A percentile compares a stretch with the other conserved stretches of the same genome.
phyloP scores from a whole-genome alignment of 2,113 vertebrate species.

The Zosterops borbonicus region DNA sequence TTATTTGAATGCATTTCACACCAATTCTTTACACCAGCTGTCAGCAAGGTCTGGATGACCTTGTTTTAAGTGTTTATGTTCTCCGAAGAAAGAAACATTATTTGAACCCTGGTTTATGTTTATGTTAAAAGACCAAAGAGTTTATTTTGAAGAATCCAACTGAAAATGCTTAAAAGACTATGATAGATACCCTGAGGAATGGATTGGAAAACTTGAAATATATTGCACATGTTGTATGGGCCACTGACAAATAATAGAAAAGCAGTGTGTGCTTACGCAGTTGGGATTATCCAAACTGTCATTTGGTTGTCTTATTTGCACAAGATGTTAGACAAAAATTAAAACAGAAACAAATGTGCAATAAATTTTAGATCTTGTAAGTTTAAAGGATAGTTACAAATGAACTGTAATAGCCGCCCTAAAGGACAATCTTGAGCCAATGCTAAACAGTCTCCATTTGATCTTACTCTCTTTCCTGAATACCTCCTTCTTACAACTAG shows the following conservation, averaged over 20 bases:
- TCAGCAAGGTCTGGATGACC: constrained; percentile 23
- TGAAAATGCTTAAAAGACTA: background rate
- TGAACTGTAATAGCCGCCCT: background rate
- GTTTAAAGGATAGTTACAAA: background rate
- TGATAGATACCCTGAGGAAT: background rate
- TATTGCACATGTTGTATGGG: background rate
- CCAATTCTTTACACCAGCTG: constrained; percentile 2
- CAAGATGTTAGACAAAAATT: constrained; percentile 29
- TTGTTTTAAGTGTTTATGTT: constrained; percentile 6
- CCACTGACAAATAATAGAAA: background rate
- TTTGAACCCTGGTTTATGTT: constrained; percentile 22
- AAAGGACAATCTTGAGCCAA: background rate
- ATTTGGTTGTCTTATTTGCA: background rate
- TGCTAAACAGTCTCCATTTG: background rate
- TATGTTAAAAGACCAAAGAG: constrained; percentile 29
- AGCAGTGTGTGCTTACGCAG: background rate
- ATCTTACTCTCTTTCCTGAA: background rate
- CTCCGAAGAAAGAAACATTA: constrained; percentile 27
- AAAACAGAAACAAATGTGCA: constrained; percentile 18
- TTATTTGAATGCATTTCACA: constrained; percentile 31
- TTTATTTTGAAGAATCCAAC: constrained; percentile 21
- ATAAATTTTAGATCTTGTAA: background rate
- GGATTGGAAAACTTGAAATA: constrained; percentile 9
- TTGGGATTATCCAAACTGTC: background rate
- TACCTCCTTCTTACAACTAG: rapidly evolving